A percentile compares a stretch with the other conserved stretches of the same genome.
Conservation (phyloP, 2,797 vertebrate genomes). For the Enteromius paludinosus region DNA sequence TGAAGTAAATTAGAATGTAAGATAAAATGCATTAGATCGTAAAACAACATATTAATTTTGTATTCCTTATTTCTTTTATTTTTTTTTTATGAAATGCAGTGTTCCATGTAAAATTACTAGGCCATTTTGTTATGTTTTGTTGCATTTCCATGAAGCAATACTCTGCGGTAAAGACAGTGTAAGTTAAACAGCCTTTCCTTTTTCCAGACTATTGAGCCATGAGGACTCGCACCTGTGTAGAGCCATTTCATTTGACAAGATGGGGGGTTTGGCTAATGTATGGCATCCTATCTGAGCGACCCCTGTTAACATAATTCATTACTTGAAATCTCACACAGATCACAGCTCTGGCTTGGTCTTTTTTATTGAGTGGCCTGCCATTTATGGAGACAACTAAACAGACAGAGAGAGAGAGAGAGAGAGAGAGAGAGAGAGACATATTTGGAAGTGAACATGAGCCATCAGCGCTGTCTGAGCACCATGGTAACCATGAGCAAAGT, state of each 20-base stretch:
- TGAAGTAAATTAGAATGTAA: background rate
- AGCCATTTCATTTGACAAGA: constrained; percentile 16
- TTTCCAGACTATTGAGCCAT: constrained; percentile 39
- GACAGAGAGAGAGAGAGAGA: too few relatives aligned
- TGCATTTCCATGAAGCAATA: background rate
- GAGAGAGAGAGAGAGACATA: background rate
- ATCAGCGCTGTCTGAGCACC: constrained; percentile 42
- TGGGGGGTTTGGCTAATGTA: constrained; percentile 16
- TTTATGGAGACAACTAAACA: constrained; percentile 32
- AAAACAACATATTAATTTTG: constrained; percentile 11
- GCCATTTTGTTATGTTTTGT: background rate
- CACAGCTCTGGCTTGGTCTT: constrained; percentile 3
- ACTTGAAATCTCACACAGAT: background rate
- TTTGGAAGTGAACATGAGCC: constrained; percentile 30
- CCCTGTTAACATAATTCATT: constrained; percentile 19
- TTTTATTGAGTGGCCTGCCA: constrained; percentile 25
- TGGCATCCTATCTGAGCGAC: constrained; percentile 16
- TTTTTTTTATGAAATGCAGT: background rate
- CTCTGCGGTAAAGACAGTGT: background rate
- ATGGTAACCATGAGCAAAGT: constrained; percentile 40
- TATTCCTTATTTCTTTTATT: background rate
- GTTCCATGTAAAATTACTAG: background rate
- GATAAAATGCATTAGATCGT: background rate
- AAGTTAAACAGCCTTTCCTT: constrained; percentile 4
- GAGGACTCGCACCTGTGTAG: background rate